Evolutionary conservation across 2,888 invertebrate genomes (phyloP).

Genomic region (Ischnura elegans): DNA sequence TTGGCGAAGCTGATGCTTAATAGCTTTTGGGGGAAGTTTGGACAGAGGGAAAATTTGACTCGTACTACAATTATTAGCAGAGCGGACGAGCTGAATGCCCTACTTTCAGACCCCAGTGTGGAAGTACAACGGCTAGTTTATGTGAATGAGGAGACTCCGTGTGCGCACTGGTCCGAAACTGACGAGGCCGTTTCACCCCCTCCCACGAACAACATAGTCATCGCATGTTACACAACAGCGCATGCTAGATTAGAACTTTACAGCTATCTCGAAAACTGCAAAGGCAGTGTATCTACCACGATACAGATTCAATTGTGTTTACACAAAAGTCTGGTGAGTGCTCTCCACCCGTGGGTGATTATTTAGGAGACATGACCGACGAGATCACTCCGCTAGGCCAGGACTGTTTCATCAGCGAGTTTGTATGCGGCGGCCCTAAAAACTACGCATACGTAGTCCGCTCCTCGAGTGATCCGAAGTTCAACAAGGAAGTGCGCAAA

Average conservation of each 20-base stretch:
- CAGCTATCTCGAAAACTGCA: too few relatives aligned
- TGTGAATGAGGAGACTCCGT: too few relatives aligned
- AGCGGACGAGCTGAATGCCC: conserved; percentile 66
- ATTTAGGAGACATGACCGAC: conserved; percentile 75
- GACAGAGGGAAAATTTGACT: conserved; percentile 10
- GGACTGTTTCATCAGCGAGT: conserved; percentile 74
- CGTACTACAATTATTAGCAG: background rate
- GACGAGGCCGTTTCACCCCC: too few relatives aligned
- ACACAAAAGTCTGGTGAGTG: conserved; percentile 53
- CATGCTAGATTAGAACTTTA: too few relatives aligned
- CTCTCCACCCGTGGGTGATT: conserved; percentile 73
- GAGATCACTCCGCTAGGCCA: conserved; percentile 73
- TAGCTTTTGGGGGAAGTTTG: conserved; percentile 71
- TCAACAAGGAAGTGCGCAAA: conserved; percentile 71
- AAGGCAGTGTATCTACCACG: conserved; percentile 73
- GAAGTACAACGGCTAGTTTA: background rate
- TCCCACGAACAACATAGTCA: too few relatives aligned
- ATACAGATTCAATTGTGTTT: conserved; percentile 76
- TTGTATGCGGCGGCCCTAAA: conserved; percentile 75
- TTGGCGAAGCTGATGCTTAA: too few relatives aligned
- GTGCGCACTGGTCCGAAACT: too few relatives aligned
- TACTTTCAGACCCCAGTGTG: conserved; percentile 68
- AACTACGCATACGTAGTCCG: conserved; percentile 72
- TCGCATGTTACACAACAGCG: too few relatives aligned
- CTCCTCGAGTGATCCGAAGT: background rate